Conservation (phyloP, 2,113 vertebrate genomes). For the Paralichthys olivaceus region DNA sequence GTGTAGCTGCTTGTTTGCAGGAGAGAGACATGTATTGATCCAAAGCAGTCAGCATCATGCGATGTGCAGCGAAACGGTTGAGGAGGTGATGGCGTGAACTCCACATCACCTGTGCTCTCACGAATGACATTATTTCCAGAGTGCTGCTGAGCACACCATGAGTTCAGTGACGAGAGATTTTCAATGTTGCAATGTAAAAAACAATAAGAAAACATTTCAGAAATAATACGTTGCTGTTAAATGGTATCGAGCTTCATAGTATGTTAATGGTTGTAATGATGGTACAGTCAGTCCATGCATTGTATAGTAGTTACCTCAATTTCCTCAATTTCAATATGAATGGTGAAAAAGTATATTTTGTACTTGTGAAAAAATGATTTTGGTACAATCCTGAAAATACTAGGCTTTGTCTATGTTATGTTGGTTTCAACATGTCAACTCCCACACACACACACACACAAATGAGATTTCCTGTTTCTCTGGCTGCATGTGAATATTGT, state of each 20-base stretch:
- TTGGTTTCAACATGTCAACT: background rate
- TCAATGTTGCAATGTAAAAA: conserved; percentile 21
- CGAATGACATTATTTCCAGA: conserved; percentile 25
- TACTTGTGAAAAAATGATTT: conserved; percentile 28
- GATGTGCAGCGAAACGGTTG: conserved; percentile 1
- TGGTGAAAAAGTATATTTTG: conserved; percentile 45
- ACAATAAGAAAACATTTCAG: conserved; percentile 39
- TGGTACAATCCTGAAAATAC: conserved; percentile 26
- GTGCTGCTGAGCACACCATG: background rate
- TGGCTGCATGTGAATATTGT: conserved; percentile 31
- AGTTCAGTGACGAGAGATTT: conserved; percentile 1
- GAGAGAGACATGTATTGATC: conserved; percentile 39
- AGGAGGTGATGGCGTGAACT: conserved; percentile 15
- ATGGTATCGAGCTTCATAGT: conserved; percentile 39
- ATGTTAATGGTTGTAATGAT: conserved; percentile 41
- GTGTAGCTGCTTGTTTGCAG: conserved; percentile 37
- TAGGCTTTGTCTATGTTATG: background rate
- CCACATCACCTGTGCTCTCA: conserved; percentile 15
- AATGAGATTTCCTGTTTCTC: conserved; percentile 22
- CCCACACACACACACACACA: background rate
- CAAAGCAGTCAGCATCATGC: conserved; percentile 32
- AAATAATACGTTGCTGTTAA: conserved; percentile 39
- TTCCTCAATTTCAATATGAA: conserved; percentile 40
- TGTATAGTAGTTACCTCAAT: conserved; percentile 48
- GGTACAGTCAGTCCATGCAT: conserved; percentile 49